phyloP scores from a whole-genome alignment of 2,888 invertebrate genomes.

The Ceraclea dissimilis region DNA sequence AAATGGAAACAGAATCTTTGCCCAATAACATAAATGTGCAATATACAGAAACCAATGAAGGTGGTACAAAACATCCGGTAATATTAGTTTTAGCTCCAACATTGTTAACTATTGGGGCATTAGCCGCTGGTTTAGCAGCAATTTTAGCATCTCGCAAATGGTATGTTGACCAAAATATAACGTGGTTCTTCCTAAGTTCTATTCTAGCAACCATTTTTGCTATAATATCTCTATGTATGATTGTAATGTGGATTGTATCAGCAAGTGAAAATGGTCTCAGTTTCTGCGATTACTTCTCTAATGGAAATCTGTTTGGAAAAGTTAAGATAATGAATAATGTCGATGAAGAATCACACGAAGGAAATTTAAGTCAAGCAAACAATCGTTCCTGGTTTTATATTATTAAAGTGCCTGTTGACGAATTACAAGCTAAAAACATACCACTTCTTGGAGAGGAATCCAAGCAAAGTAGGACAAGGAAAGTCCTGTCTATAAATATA shows the following conservation, averaged over 20 bases:
- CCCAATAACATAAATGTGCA: neutral
- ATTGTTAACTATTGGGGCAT: slow-evolving; percentile 44
- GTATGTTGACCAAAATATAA: slow-evolving; percentile 61
- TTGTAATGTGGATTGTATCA: slow-evolving; percentile 40
- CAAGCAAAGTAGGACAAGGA: slow-evolving; percentile 27
- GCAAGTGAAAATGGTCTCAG: slow-evolving; percentile 31
- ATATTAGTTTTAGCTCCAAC: slow-evolving; percentile 43
- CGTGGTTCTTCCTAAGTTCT: slow-evolving; percentile 52
- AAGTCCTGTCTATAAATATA: slow-evolving; percentile 51
- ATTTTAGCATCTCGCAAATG: slow-evolving; percentile 56
- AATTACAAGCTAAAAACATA: slow-evolving; percentile 15
- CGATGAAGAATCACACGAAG: neutral
- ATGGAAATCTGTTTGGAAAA: slow-evolving; percentile 13
- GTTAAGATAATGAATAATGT: slow-evolving; percentile 6
- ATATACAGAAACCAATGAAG: neutral
- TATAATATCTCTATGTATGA: slow-evolving; percentile 37
- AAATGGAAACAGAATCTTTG: neutral
- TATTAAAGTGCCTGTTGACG: slow-evolving; percentile 15
- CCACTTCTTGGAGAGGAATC: slow-evolving; percentile 18
- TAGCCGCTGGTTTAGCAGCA: slow-evolving; percentile 47
- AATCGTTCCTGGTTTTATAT: slow-evolving; percentile 14
- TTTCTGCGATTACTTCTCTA: slow-evolving; percentile 19
- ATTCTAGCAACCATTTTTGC: slow-evolving; percentile 48
- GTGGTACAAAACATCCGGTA: slow-evolving; percentile 27
- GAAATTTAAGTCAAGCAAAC: neutral